Base-by-base conservation (phyloP, 2,888 invertebrate species). In the Aspidiotus destructor region DNA sequence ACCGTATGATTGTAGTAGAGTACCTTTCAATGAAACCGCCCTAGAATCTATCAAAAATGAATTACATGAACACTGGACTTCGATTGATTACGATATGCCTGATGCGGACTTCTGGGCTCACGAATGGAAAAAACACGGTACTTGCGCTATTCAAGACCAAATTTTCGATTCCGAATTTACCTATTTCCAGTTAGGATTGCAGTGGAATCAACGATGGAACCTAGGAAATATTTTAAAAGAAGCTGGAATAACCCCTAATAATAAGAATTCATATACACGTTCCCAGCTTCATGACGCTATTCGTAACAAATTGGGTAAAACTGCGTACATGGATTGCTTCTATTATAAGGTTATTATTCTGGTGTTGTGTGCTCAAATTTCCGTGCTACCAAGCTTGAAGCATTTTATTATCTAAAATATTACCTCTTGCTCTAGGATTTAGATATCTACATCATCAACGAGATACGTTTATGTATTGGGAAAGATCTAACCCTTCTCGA, bases 111-210 rank as follows among this genome's bases (percentile, higher is more conserved):
- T 90, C 28, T 90, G 89, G 89, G 79, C 83, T 70, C 89, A 91
- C 74, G 91, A 91, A 76, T 91, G 90, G 90, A 76, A 79, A 0
- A 91, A 91, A 74, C 91, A 91, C 75, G 91, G 91, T 2, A 89
- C 89, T 0, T 91, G 91, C 75, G 87, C 89, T 2, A 80, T 83
- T 0, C 72, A 77, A 7, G 72, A 88, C 5, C 79, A 82, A 0
- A 73, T 77, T 6, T 75, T 89, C 0, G 79, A 83, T 72, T 81
- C 81, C 16, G 86, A 89, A 74, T 73, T 80, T 0, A 86, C 86
- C 74, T 90, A 88, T 76, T 90, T 90, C 74, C 75, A 77, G 0
- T 79, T 82, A 72, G 88, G 86, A 0, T 74, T 89, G 5, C 74
- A 78, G 1, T 84, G 85, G 81, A 79, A 84, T 3, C 76, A 82